A percentile compares a stretch with the other conserved stretches of the same genome.
phyloP scores from a whole-genome alignment of 64 coral and sea anemone species.

The Montipora efflorescens region DNA sequence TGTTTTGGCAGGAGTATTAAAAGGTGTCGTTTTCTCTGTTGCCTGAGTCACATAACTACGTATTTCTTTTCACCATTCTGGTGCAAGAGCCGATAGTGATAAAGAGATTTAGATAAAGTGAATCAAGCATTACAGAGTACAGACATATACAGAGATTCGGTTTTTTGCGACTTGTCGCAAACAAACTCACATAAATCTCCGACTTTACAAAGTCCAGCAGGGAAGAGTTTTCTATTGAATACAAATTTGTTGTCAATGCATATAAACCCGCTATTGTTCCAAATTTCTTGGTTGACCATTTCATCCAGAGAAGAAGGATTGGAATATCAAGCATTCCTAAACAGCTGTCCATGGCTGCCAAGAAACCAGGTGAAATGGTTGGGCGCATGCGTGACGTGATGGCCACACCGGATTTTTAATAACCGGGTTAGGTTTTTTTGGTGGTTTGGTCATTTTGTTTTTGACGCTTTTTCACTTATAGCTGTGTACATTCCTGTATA shows the following conservation, averaged over 20 bases:
- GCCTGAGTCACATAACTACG: neutral
- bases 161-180: neutral
- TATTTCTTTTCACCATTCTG: conserved; percentile 4
- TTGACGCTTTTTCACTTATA: too few species aligned
- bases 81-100: neutral
- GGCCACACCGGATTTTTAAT: too few species aligned
- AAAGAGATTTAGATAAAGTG: neutral
- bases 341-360: too few species aligned
- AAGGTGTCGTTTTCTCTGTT: neutral
- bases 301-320: neutral
- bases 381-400: too few species aligned
- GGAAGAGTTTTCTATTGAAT: conserved; percentile 11
- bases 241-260: conserved; percentile 22
- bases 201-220: conserved; percentile 27
- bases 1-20: neutral
- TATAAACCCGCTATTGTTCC: conserved; percentile 26
- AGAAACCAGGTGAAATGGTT: too few species aligned
- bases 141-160: neutral
- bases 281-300: conserved; percentile 14
- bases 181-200: neutral
- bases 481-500: too few species aligned
- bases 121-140: neutral
- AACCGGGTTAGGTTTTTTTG: too few species aligned
- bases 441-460: too few species aligned
- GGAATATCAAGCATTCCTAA: neutral